phyloP scores from a whole-genome alignment of 1,140 invertebrate species.

The Drosophila carrolli region DNA sequence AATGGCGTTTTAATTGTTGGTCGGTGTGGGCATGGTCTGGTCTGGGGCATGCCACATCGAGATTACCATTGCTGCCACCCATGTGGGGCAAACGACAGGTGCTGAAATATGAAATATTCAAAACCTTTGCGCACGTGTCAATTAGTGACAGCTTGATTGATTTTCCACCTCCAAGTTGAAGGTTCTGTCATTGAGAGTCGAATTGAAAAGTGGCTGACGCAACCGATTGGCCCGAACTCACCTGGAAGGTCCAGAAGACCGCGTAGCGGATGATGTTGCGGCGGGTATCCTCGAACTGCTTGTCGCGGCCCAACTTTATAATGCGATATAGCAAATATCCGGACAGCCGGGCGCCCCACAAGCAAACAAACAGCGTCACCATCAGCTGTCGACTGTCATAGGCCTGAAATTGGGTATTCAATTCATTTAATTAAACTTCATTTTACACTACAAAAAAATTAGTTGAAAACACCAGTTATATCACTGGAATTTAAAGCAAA shows the following conservation, averaged over 20 bases:
- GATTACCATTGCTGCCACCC: conserved; percentile 1
- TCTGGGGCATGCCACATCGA: conserved; percentile 2
- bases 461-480: too few relatives aligned
- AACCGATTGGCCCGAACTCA: conserved; percentile 77
- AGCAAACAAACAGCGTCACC: conserved; percentile 93
- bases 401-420: conserved; percentile 85
- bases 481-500: too few relatives aligned
- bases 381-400: conserved; percentile 94
- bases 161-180: conserved; percentile 60
- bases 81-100: conserved; percentile 47
- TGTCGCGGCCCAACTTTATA: conserved; percentile 94
- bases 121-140: conserved; percentile 54
- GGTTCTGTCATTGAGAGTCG: conserved; percentile 51
- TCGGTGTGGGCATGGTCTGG: background rate
- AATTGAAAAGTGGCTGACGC: conserved; percentile 45
- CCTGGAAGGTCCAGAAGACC: conserved; percentile 96
- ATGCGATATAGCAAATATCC: conserved; percentile 95
- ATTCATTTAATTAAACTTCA: background rate
- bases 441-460: too few relatives aligned
- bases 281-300: conserved; percentile 94
- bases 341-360: conserved; percentile 94
- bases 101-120: conserved; percentile 75
- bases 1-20: conserved; percentile 60
- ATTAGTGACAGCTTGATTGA: conserved; percentile 64
- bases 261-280: conserved; percentile 94